A percentile compares a stretch with the other conserved stretches of the same genome.
Evolutionary conservation across 2,888 invertebrate genomes (phyloP).

Genomic region (Xiphydria camelus): DNA sequence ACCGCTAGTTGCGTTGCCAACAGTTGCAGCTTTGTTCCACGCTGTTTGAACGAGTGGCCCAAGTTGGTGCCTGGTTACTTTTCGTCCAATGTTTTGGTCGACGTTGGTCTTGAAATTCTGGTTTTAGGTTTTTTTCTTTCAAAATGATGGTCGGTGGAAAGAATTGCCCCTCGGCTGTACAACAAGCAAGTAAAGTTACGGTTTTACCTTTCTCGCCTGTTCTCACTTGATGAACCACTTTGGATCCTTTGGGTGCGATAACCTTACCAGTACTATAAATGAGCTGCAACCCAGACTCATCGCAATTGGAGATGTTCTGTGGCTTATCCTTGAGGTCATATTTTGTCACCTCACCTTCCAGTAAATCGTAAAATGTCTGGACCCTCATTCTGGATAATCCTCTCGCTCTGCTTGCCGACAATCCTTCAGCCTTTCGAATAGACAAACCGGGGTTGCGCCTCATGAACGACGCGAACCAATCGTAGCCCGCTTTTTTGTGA

Average conservation of each 20-base stretch:
- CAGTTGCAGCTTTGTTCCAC: no score
- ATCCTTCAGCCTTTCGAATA: conserved; percentile 18
- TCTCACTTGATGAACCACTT: conserved; percentile 19
- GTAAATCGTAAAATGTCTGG: conserved; percentile 16
- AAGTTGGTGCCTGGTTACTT: no score
- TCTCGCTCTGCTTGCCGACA: conserved; percentile 17
- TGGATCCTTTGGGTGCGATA: conserved; percentile 13
- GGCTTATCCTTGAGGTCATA: conserved; percentile 16
- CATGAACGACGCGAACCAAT: no score
- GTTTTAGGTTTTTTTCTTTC: no score
- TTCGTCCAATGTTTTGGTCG: no score
- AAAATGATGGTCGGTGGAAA: conserved; percentile 23
- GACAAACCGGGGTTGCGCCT: no score
- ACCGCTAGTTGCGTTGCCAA: no score
- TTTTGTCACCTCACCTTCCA: conserved; percentile 9
- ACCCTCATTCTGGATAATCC: conserved; percentile 15
- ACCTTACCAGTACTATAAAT: conserved; percentile 22
- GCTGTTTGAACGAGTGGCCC: no score
- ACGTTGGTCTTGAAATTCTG: no score
- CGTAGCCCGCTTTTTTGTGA: no score
- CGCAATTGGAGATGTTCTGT: conserved; percentile 23
- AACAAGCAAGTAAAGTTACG: conserved; percentile 22
- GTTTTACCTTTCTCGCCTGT: conserved; percentile 20
- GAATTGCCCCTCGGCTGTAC: conserved; percentile 21
- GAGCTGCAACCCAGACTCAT: conserved; percentile 24